Evolutionary conservation across 1,140 invertebrate genomes (phyloP).

Genomic region (Sycophaga agraensis): DNA sequence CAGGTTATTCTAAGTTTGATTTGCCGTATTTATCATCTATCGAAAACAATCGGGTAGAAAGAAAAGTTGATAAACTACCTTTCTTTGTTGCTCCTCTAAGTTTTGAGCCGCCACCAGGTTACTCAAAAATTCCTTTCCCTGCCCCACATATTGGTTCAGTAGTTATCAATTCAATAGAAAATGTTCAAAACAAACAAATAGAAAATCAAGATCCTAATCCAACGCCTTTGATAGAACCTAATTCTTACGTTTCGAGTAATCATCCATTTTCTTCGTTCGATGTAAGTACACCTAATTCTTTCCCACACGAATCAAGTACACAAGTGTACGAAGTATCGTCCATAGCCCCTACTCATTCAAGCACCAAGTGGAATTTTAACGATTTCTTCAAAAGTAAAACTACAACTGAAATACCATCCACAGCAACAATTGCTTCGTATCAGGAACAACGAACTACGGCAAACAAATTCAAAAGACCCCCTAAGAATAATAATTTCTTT

Average conservation of each 20-base stretch:
- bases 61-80: slow-evolving; percentile 71
- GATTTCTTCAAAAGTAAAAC: slow-evolving; percentile 39
- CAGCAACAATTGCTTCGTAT: slow-evolving; percentile 21
- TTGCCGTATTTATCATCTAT: slow-evolving; percentile 77
- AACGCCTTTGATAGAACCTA: slow-evolving; percentile 41
- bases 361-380: slow-evolving; percentile 37
- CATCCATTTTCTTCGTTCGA: slow-evolving; percentile 37
- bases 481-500: slow-evolving; percentile 29
- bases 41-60: slow-evolving; percentile 69
- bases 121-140: slow-evolving; percentile 80
- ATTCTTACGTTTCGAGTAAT: slow-evolving; percentile 39
- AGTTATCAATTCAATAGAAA: slow-evolving; percentile 63
- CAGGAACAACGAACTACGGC: slow-evolving; percentile 31
- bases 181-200: slow-evolving; percentile 21
- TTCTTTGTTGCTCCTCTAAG: slow-evolving; percentile 83
- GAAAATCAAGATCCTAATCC: slow-evolving; percentile 39
- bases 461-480: slow-evolving; percentile 28
- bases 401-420: slow-evolving; percentile 24
- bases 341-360: slow-evolving; percentile 30
- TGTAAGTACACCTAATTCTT: slow-evolving; percentile 37
- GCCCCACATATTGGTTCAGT: slow-evolving; percentile 83
- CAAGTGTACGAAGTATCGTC: slow-evolving; percentile 37
- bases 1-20: slow-evolving; percentile 77
- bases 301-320: slow-evolving; percentile 38
- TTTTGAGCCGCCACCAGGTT: slow-evolving; percentile 76